Conservation (phyloP, 2,797 vertebrate genomes). For the Ataeniobius toweri region DNA sequence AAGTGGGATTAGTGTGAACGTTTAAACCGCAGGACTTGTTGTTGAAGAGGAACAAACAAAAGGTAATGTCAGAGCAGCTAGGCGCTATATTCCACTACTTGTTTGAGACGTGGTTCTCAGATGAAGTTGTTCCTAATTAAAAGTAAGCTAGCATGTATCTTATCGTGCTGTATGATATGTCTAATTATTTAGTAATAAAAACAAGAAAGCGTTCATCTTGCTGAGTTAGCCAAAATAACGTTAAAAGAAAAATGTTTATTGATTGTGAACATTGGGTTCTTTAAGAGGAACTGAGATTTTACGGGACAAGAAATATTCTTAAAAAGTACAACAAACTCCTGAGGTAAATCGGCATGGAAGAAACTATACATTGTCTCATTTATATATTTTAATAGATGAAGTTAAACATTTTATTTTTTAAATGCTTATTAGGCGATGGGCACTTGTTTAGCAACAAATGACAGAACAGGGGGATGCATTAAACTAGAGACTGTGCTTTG, state of each 20-base stretch:
- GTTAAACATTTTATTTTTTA: neutral
- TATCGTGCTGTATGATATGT: too few species aligned
- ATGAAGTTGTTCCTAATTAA: neutral
- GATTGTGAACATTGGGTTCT: neutral
- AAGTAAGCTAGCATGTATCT: neutral
- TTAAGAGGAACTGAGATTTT: neutral
- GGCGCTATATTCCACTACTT: slow-evolving; percentile 9
- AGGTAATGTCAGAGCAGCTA: slow-evolving; percentile 53
- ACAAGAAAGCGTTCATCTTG: neutral
- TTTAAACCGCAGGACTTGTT: slow-evolving; percentile 13
- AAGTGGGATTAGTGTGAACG: slow-evolving; percentile 40
- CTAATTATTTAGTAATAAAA: neutral
- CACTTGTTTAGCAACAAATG: neutral
- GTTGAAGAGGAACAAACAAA: slow-evolving; percentile 38
- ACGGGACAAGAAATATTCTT: neutral
- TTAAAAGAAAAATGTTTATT: neutral
- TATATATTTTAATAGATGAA: neutral
- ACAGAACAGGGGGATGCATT: neutral
- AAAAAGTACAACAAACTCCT: neutral
- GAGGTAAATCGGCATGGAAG: neutral
- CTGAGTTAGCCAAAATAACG: neutral
- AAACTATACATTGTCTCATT: neutral
- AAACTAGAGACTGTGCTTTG: neutral
- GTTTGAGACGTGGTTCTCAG: neutral
- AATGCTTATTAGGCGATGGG: too few species aligned